phyloP scores from a whole-genome alignment of 2,797 vertebrate genomes.

The Taeniopygia guttata region DNA sequence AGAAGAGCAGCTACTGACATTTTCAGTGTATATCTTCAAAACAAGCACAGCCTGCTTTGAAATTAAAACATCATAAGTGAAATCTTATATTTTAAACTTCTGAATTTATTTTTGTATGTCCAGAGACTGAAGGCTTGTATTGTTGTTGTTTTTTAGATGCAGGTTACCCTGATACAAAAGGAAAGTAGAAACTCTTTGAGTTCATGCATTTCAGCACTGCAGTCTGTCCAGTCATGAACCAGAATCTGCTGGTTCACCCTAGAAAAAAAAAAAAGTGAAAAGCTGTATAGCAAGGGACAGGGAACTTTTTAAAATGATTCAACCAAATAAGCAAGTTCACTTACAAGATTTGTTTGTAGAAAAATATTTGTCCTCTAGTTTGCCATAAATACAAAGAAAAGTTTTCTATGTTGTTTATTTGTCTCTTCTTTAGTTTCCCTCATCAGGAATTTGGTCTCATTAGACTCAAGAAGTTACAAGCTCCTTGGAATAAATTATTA shows the following conservation, averaged over 20 bases:
- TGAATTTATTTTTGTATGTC: background rate
- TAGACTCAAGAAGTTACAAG: background rate
- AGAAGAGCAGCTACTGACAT: background rate
- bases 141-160: background rate
- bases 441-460: background rate
- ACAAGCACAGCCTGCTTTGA: background rate
- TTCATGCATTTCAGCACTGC: background rate
- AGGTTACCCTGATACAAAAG: background rate
- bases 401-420: background rate
- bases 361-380: background rate
- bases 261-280: background rate
- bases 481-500: background rate
- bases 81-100: background rate
- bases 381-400: background rate
- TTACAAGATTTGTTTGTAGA: background rate
- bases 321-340: background rate
- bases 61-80: background rate
- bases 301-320: fast-evolving
- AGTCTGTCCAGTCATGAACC: background rate
- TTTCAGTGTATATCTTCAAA: background rate
- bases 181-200: background rate
- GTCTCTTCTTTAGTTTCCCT: background rate
- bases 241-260: background rate
- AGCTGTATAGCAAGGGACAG: background rate
- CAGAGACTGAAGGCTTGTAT: background rate